Percentiles rank a stretch among this genome's conserved stretches.
phyloP scores from a whole-genome alignment of 2,888 invertebrate genomes.

The Cephus pulcher region DNA sequence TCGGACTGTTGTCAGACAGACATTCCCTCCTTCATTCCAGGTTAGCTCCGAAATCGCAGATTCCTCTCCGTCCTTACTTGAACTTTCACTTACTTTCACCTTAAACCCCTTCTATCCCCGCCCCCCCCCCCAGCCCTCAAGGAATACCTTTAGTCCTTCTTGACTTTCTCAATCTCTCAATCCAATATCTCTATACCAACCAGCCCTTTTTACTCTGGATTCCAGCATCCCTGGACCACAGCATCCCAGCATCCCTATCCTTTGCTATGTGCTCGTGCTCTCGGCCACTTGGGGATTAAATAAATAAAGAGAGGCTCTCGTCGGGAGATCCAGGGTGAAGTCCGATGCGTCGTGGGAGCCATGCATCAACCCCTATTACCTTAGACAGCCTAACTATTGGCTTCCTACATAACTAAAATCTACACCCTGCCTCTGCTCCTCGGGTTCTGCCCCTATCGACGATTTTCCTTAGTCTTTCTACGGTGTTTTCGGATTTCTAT shows the following conservation, averaged over 20 bases:
- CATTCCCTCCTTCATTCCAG: constrained; percentile 11
- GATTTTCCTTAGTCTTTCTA: neutral
- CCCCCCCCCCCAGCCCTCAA: neutral
- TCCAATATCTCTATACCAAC: constrained; percentile 2
- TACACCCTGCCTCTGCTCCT: constrained; percentile 36
- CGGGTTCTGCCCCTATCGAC: neutral
- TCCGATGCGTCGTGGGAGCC: constrained; percentile 47
- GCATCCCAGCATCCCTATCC: neutral
- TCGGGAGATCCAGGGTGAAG: constrained; percentile 34
- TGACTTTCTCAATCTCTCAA: constrained; percentile 6
- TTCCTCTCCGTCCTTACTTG: constrained; percentile 15
- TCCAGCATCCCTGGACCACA: neutral
- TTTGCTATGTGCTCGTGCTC: constrained; percentile 2
- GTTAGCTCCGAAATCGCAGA: constrained; percentile 17
- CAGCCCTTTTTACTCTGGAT: neutral
- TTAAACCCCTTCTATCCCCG: neutral
- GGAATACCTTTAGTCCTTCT: constrained; percentile 9
- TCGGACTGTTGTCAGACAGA: constrained; percentile 20
- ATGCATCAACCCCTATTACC: constrained; percentile 62
- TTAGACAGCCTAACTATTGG: constrained; percentile 52
- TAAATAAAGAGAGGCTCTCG: constrained; percentile 48
- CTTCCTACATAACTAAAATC: constrained; percentile 56
- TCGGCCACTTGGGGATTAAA: constrained; percentile 44
- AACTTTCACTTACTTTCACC: constrained; percentile 11
- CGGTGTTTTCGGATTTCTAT: neutral